Evolutionary conservation across 2,888 invertebrate genomes (phyloP).

Genomic region (Teleiodes luculella): DNA sequence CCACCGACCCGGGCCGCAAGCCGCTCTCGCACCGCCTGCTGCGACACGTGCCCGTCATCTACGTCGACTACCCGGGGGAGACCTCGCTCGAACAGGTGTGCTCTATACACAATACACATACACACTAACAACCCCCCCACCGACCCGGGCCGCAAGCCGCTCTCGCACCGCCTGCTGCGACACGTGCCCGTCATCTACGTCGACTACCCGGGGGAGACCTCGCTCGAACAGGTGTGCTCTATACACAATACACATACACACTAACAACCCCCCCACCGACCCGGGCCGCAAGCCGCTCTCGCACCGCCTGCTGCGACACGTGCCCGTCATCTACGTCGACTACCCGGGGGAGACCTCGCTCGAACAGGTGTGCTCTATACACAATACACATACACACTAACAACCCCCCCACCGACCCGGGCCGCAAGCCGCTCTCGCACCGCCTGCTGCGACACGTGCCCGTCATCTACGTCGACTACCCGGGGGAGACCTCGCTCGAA

Average conservation of each 20-base stretch:
- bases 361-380: conserved; percentile 83
- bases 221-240: conserved; percentile 87
- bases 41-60: conserved; percentile 98
- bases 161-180: conserved; percentile 91
- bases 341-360: conserved; percentile 99
- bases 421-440: conserved; percentile 96
- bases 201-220: conserved; percentile 99
- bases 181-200: conserved; percentile 99
- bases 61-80: conserved; percentile 99
- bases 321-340: conserved; percentile 99
- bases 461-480: conserved; percentile 99
- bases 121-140: conserved; percentile 99
- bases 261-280: conserved; percentile 99
- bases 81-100: conserved; percentile 92
- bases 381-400: no score
- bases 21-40: conserved; percentile 92
- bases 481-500: conserved; percentile 97
- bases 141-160: conserved; percentile 97
- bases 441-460: conserved; percentile 95
- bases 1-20: conserved; percentile 99
- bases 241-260: no score
- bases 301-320: conserved; percentile 92
- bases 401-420: conserved; percentile 99
- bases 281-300: conserved; percentile 98
- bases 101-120: no score